These are phyloP conservation scores for Montipora sp. DNA, from an alignment of 64 coral and sea anemone species.

Conservation along the genomic window DNA sequence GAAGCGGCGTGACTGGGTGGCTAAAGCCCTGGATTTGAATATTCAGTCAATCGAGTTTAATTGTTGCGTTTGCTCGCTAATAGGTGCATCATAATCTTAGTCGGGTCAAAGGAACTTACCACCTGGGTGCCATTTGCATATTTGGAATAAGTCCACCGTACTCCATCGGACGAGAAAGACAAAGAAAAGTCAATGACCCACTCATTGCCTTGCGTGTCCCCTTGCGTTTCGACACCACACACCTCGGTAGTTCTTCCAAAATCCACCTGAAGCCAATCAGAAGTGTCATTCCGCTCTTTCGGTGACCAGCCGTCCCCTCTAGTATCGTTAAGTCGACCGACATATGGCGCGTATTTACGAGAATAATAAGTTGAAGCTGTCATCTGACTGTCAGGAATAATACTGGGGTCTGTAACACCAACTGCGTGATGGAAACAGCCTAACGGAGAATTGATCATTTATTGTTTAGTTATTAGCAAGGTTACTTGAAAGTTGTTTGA, in stretches of 20 bases:
- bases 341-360: not conserved
- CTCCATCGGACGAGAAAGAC: not conserved
- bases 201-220: not conserved
- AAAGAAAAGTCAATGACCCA: not conserved
- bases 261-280: constrained; percentile 4
- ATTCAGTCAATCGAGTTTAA: too few species aligned
- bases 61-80: too few species aligned
- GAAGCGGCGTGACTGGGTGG: too few species aligned
- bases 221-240: not conserved
- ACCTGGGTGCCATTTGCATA: not conserved
- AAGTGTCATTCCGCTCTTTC: not conserved
- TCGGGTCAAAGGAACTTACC: not conserved
- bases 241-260: not conserved
- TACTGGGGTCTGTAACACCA: not conserved
- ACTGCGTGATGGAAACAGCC: not conserved
- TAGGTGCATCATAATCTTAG: too few species aligned
- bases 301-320: not conserved
- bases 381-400: not conserved
- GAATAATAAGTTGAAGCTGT: not conserved
- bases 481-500: too few species aligned
- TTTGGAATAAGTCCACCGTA: not conserved
- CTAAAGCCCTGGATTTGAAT: too few species aligned
- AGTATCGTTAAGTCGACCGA: not conserved
- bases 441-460: too few species aligned
- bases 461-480: too few species aligned